phyloP scores from a whole-genome alignment of 2,797 vertebrate species.

The Oreochromis grahami region DNA sequence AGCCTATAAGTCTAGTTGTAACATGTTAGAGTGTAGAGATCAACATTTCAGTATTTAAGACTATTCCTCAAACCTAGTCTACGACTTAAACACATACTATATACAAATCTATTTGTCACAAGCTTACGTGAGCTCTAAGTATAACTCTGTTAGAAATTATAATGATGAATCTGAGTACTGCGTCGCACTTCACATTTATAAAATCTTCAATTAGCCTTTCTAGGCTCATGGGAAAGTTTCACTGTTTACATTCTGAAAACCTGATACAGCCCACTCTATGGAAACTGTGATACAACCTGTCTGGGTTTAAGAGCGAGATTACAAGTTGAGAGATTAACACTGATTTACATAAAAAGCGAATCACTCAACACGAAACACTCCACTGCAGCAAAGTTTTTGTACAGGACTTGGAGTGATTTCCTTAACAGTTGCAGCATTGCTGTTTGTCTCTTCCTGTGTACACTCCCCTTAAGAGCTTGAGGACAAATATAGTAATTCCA shows the following conservation, averaged over 20 bases:
- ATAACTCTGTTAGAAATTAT: background rate
- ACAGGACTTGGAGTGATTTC: background rate
- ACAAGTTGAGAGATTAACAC: background rate
- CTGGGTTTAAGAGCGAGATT: conserved; percentile 33
- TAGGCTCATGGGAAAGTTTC: background rate
- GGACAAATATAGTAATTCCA: conserved; percentile 20
- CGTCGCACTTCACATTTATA: background rate
- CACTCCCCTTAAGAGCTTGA: background rate
- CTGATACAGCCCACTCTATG: background rate
- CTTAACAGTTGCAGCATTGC: background rate
- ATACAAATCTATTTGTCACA: background rate
- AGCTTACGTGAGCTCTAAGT: background rate
- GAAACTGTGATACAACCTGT: conserved; percentile 28
- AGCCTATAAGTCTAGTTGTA: background rate
- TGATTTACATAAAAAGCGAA: background rate
- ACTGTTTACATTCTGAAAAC: conserved; percentile 20
- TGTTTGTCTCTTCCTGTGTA: background rate
- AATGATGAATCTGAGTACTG: background rate
- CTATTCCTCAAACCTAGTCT: background rate
- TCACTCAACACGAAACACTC: background rate
- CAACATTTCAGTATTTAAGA: background rate
- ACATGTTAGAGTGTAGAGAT: background rate
- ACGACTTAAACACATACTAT: background rate
- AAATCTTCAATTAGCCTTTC: background rate
- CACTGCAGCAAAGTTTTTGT: background rate